Percentiles rank a stretch among this genome's conserved stretches.
These are phyloP conservation scores for Centropristis striata DNA, from an alignment of 2,113 vertebrate species.

Conservation along the genomic window DNA sequence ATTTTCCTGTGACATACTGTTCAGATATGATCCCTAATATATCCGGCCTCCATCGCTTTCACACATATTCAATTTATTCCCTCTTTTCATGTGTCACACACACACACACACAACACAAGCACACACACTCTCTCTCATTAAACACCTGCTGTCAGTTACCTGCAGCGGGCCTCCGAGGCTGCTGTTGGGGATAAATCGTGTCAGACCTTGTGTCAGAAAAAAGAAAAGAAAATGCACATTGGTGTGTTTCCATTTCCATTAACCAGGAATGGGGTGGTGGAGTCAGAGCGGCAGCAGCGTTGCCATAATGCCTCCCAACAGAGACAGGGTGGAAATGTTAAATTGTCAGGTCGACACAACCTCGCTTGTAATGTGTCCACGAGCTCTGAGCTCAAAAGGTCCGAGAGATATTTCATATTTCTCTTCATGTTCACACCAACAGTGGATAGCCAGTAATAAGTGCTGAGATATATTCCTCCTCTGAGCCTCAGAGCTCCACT, in stretches of 20 bases:
- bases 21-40: neutral
- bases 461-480: no score
- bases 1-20: neutral
- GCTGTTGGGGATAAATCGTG: neutral
- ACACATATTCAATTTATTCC: neutral
- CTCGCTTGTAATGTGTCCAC: neutral
- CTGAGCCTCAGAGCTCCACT: no score
- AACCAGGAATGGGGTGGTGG: neutral
- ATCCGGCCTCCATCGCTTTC: neutral
- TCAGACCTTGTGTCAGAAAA: neutral
- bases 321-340: neutral
- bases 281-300: neutral
- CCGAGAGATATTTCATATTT: neutral
- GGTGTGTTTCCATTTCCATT: neutral
- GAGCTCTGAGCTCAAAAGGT: neutral
- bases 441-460: no score
- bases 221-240: neutral
- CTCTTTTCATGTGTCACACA: slow-evolving; percentile 4
- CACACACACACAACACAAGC: neutral
- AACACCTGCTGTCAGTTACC: slow-evolving; percentile 32
- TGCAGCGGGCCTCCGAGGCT: neutral
- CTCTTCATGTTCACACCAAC: neutral
- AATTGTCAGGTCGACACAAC: neutral
- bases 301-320: neutral
- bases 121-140: slow-evolving; percentile 25